Base-by-base conservation (phyloP, 2,888 invertebrate species). In the Rhaphigaster nebulosa region DNA sequence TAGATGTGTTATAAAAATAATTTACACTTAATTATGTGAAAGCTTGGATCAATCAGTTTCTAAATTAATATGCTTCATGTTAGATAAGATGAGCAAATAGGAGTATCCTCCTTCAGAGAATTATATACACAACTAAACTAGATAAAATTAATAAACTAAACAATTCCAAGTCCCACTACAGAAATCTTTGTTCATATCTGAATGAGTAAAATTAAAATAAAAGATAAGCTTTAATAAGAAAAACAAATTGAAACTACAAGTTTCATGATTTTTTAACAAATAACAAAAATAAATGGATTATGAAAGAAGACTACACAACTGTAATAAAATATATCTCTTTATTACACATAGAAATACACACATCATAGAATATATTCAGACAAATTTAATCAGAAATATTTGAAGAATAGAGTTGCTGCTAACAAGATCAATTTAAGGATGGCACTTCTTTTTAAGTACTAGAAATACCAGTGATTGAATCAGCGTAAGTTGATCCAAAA, bases 281-380 rank as follows among this genome's bases (percentile, higher is more conserved):
- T 34, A 65, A 29, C 15, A 34, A 0, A 34, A 34, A 15, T 4
- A 76, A 38, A 76, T 8, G 18, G 29, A 76, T 38, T 29, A 38
- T 23, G 8, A 76, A 76, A 76, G 34, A 20, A 76, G 20, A 20
- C 70, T 38, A 38, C 34, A 76, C 5, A 34, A 34, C 4, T 76
- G 34, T 76, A 76, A 76, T 76, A 76, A 76, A 76, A 76, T 76
- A 76, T 76, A 34, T 38, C 70, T 76, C 70, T 76, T 76, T 76
- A 76, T 38, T 76, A 34, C 70, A 76, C 70, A 76, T 29, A 76
- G 34, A 76, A 38, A 76, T 34, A 76, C 20, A 76, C 20, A 76
- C 38, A 76, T 65, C 34, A 76, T 38, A 38, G 6, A 38, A 76
- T 76, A 76, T 76, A 38, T 76, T 76, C 38, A 38, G 38, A 76